These are phyloP conservation scores for Lamproptera curius DNA, from an alignment of 2,888 invertebrate species.

Conservation along the genomic window DNA sequence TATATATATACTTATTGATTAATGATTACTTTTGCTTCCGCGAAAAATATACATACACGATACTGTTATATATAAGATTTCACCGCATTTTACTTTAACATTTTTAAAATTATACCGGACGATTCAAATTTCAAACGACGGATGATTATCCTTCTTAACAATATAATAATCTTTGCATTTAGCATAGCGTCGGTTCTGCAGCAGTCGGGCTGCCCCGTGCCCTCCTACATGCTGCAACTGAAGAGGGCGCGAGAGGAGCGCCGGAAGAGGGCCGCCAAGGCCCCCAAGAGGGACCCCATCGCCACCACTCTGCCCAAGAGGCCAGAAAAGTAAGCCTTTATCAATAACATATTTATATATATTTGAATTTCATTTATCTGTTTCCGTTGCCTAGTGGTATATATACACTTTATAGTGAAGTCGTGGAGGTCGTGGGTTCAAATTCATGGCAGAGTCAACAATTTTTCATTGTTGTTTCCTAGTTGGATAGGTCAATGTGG, in stretches of 20 bases:
- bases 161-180: slow-evolving; percentile 13
- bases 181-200: slow-evolving; percentile 95
- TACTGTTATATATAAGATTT: background rate
- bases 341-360: too few relatives aligned
- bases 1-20: too few relatives aligned
- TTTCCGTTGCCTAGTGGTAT: too few relatives aligned
- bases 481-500: too few relatives aligned
- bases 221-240: slow-evolving; percentile 91
- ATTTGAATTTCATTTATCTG: too few relatives aligned
- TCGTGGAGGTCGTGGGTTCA: too few relatives aligned
- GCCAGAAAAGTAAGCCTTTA: too few relatives aligned
- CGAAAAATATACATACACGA: background rate
- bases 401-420: too few relatives aligned
- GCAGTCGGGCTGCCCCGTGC: slow-evolving; percentile 94
- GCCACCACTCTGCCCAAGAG: slow-evolving; percentile 73
- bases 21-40: background rate
- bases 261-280: slow-evolving; percentile 74
- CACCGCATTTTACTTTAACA: background rate
- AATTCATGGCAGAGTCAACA: too few relatives aligned
- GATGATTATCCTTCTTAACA: background rate
- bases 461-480: too few relatives aligned
- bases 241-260: slow-evolving; percentile 75
- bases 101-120: background rate
- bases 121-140: background rate
- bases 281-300: slow-evolving; percentile 83